Evolutionary conservation across 1,140 invertebrate species (phyloP).

Genomic region (Episyrphus balteatus): DNA sequence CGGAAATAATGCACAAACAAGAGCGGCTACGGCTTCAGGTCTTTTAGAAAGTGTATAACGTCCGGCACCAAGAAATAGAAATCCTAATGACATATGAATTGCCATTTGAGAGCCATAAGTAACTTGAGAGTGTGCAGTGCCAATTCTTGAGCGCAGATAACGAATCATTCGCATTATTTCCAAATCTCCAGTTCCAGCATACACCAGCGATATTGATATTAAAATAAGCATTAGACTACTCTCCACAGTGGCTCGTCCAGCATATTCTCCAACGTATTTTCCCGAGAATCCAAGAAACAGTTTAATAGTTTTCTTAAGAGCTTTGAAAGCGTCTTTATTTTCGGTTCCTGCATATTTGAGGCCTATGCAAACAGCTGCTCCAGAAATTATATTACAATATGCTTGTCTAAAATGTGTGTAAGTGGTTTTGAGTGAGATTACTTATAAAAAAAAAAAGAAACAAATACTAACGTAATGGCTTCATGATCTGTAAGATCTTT

Average conservation of each 20-base stretch:
- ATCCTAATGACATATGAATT: constrained; percentile 85
- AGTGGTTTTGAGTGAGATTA: not conserved
- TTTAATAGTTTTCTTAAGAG: constrained; percentile 40
- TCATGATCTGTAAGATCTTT: constrained; percentile 71
- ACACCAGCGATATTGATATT: constrained; percentile 49
- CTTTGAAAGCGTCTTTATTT: constrained; percentile 67
- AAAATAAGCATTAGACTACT: constrained; percentile 77
- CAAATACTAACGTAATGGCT: constrained; percentile 73
- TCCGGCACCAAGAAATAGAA: constrained; percentile 90
- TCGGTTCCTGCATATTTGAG: constrained; percentile 89
- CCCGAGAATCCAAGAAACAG: constrained; percentile 38
- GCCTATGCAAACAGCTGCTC: constrained; percentile 87
- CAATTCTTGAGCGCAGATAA: constrained; percentile 63
- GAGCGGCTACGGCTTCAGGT: constrained; percentile 71
- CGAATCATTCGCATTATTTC: constrained; percentile 76
- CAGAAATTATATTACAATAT: constrained; percentile 91
- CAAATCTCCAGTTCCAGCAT: constrained; percentile 87
- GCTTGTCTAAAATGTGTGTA: constrained; percentile 64
- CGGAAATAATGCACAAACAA: constrained; percentile 89
- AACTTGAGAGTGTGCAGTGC: constrained; percentile 50
- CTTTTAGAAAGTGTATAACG: constrained; percentile 76
- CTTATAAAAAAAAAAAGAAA: constrained; percentile 1
- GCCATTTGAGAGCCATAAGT: constrained; percentile 89
- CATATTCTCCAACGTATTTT: constrained; percentile 68
- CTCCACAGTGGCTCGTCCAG: constrained; percentile 82